These are phyloP conservation scores for Eupsilia transversa DNA, from an alignment of 2,888 invertebrate species.

Conservation along the genomic window DNA sequence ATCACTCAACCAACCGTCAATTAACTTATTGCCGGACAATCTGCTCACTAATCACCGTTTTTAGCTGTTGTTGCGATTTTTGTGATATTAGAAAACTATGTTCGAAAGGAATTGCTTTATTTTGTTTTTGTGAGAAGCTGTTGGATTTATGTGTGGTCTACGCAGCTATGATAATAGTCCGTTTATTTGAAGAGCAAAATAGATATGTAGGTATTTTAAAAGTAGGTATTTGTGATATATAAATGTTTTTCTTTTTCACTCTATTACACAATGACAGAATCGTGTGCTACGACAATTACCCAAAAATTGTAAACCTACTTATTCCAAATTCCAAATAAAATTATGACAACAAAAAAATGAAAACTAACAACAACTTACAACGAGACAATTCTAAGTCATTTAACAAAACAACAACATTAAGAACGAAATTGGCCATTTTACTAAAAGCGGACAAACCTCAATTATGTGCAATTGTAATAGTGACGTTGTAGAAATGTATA, in stretches of 20 bases:
- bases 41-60: constrained; percentile 78
- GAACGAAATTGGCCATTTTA: constrained; percentile 88
- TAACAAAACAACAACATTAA: constrained; percentile 76
- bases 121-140: constrained; percentile 20
- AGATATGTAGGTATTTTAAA: background rate
- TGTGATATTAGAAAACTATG: constrained; percentile 61
- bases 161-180: background rate
- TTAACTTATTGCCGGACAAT: constrained; percentile 82
- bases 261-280: constrained; percentile 16
- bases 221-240: background rate
- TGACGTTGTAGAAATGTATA: constrained; percentile 86
- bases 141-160: constrained; percentile 50
- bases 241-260: constrained; percentile 1
- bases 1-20: constrained; percentile 84
- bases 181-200: constrained; percentile 1
- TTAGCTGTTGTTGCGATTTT: constrained; percentile 64
- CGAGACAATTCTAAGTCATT: constrained; percentile 77
- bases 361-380: constrained; percentile 68
- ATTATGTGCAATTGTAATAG: constrained; percentile 88
- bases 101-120: constrained; percentile 37
- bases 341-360: constrained; percentile 31
- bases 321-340: constrained; percentile 41
- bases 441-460: constrained; percentile 89
- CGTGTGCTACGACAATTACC: constrained; percentile 36
- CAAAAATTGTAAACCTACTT: constrained; percentile 43